Evolutionary conservation across 2,797 vertebrate species (phyloP).

Genomic region (Salarias fasciatus): DNA sequence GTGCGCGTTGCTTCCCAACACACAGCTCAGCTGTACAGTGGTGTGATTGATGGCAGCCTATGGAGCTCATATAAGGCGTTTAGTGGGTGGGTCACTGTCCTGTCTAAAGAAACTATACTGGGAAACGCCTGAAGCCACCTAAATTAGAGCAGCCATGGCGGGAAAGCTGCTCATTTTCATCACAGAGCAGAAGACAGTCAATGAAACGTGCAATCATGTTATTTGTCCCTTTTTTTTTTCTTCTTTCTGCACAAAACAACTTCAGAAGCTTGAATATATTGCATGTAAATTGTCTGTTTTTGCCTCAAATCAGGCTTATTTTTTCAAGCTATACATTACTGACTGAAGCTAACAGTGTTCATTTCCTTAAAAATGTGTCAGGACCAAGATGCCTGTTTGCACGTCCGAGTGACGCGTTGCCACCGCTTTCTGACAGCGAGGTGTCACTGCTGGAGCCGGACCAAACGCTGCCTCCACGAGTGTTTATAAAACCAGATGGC

Average conservation of each 20-base stretch:
- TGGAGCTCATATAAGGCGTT: slow-evolving; percentile 77
- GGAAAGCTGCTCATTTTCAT: slow-evolving; percentile 48
- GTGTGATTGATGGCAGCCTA: slow-evolving; percentile 70
- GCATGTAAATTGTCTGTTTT: too few species aligned
- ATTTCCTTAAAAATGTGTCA: not conserved
- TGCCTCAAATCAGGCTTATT: too few species aligned
- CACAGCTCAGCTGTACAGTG: slow-evolving; percentile 52
- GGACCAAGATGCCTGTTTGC: slow-evolving; percentile 28
- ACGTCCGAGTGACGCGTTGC: slow-evolving; percentile 31
- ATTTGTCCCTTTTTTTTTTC: too few species aligned
- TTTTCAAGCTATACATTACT: too few species aligned
- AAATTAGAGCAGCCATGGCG: slow-evolving; percentile 66
- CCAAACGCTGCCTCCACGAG: slow-evolving; percentile 70
- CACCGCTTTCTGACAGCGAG: slow-evolving; percentile 30
- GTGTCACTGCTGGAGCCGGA: slow-evolving; percentile 54
- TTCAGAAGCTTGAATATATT: too few species aligned
- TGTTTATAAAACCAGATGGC: slow-evolving; percentile 55
- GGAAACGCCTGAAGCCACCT: slow-evolving; percentile 50
- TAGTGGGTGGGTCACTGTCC: slow-evolving; percentile 55
- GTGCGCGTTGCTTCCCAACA: slow-evolving; percentile 40
- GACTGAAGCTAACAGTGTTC: not conserved
- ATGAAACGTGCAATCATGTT: not conserved
- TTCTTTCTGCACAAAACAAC: too few species aligned
- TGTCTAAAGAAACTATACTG: slow-evolving; percentile 69
- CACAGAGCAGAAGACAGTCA: not conserved